A percentile compares a stretch with the other conserved stretches of the same genome.
Evolutionary conservation across 2,888 invertebrate genomes (phyloP).

Genomic region (Ophonus ardosiacus): DNA sequence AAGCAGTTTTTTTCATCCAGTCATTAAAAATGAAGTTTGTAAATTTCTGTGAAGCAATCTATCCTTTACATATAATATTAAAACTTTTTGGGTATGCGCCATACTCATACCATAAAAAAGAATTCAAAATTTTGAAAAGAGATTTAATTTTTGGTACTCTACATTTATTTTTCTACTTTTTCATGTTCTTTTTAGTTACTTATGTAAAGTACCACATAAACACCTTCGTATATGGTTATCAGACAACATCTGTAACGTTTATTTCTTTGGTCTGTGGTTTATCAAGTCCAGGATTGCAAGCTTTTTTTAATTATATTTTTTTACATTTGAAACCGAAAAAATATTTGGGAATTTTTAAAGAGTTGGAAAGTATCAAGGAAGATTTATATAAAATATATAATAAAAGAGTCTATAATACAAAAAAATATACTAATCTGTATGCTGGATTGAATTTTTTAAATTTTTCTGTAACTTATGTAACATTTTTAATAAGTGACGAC

Average conservation of each 20-base stretch:
- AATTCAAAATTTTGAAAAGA: not conserved
- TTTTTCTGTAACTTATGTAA: too few species aligned
- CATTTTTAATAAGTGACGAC: too few species aligned
- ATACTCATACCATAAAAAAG: not conserved
- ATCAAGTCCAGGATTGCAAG: too few species aligned
- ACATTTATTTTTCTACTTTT: not conserved
- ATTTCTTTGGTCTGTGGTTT: too few species aligned
- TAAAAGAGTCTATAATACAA: too few species aligned
- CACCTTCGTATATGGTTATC: too few species aligned
- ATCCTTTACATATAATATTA: not conserved
- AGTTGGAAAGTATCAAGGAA: not conserved
- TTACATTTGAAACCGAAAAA: too few species aligned
- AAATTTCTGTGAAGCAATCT: not conserved
- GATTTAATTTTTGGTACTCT: not conserved
- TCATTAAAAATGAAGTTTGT: not conserved
- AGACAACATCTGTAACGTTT: too few species aligned
- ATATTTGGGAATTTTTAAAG: not conserved
- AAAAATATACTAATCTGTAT: too few species aligned
- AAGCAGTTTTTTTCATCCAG: too few species aligned
- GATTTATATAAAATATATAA: not conserved
- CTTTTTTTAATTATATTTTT: too few species aligned
- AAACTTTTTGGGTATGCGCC: not conserved
- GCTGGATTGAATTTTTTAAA: too few species aligned
- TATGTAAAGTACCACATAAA: not conserved
- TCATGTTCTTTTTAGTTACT: not conserved